These are phyloP conservation scores for Amblyjoppa proteus DNA, from an alignment of 2,888 invertebrate species.

Conservation along the genomic window DNA sequence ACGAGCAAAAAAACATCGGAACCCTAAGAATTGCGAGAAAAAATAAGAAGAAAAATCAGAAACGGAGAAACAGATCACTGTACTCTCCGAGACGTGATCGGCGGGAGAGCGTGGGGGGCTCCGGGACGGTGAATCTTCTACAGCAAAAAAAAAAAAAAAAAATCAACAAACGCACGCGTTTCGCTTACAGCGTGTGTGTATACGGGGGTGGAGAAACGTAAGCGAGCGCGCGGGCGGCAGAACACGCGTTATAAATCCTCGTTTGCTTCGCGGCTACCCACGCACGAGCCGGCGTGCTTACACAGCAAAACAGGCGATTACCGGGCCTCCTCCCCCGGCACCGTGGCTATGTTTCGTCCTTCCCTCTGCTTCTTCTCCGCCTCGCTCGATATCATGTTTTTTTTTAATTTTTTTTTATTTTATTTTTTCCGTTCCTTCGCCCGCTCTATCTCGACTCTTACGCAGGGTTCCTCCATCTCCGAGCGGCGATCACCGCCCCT, in stretches of 20 bases:
- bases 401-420: constrained; percentile 1
- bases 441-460: neutral
- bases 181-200: neutral
- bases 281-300: constrained; percentile 65
- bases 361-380: constrained; percentile 11
- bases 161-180: constrained; percentile 37
- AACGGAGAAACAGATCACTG: constrained; percentile 42
- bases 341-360: constrained; percentile 36
- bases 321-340: constrained; percentile 54
- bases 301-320: constrained; percentile 68
- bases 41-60: neutral
- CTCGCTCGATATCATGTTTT: neutral
- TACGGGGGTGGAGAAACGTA: constrained; percentile 39
- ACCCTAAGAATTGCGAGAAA: neutral
- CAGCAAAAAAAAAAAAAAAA: constrained; percentile 7
- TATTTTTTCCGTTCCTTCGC: neutral
- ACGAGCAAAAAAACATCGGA: neutral
- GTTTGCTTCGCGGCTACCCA: constrained; percentile 63
- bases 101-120: neutral
- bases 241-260: constrained; percentile 68
- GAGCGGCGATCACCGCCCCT: constrained; percentile 3
- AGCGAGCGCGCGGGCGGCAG: constrained; percentile 61
- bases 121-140: constrained; percentile 5
- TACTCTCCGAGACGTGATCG: constrained; percentile 22
- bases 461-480: constrained; percentile 5